These are phyloP conservation scores for Hypanus sabinus DNA, from an alignment of 2,113 vertebrate species.

Conservation along the genomic window DNA sequence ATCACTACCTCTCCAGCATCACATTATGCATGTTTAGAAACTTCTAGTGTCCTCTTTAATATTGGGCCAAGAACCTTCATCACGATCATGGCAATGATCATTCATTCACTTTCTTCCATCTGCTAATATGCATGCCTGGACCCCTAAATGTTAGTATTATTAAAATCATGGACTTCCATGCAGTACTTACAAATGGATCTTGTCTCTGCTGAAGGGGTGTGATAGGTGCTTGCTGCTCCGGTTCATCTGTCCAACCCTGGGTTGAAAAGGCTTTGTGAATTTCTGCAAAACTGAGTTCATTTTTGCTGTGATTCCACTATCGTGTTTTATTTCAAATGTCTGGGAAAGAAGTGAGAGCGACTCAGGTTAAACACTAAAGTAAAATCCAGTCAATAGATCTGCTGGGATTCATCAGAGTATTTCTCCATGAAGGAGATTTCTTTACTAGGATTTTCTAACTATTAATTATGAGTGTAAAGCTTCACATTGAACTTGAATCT, in stretches of 20 bases:
- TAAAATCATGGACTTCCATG: neutral
- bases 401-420: neutral
- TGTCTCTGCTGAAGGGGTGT: slow-evolving; percentile 86
- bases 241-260: slow-evolving; percentile 61
- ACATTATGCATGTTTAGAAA: no score
- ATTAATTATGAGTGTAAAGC: neutral
- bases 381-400: neutral
- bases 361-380: neutral
- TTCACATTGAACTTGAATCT: neutral
- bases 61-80: no score
- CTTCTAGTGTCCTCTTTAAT: no score
- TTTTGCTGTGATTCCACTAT: slow-evolving; percentile 62
- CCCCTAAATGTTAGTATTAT: neutral
- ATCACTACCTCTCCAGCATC: no score
- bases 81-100: neutral
- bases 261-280: slow-evolving; percentile 73
- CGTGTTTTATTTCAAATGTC: slow-evolving; percentile 79
- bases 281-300: slow-evolving; percentile 64
- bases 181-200: slow-evolving; percentile 83
- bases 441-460: neutral
- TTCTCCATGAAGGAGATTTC: neutral
- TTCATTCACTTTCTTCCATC: neutral
- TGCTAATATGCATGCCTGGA: neutral
- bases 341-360: slow-evolving; percentile 46
- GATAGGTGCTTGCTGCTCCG: slow-evolving; percentile 74